These are phyloP conservation scores for Chrysemys picta DNA, from an alignment of 2,113 vertebrate species.

Conservation along the genomic window DNA sequence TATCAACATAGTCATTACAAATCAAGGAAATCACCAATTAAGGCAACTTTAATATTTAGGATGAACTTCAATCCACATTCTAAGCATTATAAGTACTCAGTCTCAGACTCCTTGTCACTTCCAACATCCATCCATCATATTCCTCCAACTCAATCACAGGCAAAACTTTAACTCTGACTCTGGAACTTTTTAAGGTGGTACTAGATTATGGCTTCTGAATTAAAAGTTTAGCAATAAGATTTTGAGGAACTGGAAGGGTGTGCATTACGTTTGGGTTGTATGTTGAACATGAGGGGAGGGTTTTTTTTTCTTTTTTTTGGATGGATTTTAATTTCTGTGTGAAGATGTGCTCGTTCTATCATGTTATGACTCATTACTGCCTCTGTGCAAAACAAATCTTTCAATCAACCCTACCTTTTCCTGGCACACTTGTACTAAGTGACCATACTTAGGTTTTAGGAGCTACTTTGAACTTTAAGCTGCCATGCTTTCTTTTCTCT, in stretches of 20 bases:
- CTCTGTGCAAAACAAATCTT: background rate
- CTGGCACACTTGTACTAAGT: background rate
- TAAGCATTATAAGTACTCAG: background rate
- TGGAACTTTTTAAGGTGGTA: background rate
- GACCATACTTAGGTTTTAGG: background rate
- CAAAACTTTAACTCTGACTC: background rate
- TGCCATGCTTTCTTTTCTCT: background rate
- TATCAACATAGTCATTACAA: background rate
- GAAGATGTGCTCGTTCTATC: background rate
- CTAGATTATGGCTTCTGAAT: background rate
- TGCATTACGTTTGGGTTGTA: background rate
- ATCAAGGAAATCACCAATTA: background rate
- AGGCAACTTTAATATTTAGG: slow-evolving; percentile 4
- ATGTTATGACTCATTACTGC: background rate
- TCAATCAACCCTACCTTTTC: background rate
- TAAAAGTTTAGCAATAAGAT: background rate
- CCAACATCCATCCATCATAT: background rate
- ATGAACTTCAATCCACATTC: background rate
- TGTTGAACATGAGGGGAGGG: background rate
- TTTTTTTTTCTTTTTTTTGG: background rate
- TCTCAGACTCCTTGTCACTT: background rate
- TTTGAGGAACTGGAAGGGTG: background rate
- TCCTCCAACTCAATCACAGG: background rate
- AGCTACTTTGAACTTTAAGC: background rate
- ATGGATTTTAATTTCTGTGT: background rate